Percentiles rank a stretch among this genome's conserved stretches.
phyloP scores from a whole-genome alignment of 1,140 invertebrate genomes.

The Drosophila nannoptera region DNA sequence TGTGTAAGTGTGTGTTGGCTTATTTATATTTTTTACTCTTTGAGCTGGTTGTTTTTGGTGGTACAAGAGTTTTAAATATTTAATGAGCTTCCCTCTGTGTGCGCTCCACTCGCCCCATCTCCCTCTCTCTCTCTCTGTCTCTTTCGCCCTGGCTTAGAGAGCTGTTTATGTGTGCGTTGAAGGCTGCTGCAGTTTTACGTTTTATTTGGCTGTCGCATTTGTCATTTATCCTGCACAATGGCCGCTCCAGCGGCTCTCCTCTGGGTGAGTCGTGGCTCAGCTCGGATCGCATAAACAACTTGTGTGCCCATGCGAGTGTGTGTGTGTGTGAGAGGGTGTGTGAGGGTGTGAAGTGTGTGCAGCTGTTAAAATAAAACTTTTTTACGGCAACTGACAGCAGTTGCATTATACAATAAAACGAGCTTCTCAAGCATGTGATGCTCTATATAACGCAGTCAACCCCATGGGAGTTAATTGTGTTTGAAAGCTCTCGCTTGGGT shows the following conservation, averaged over 20 bases:
- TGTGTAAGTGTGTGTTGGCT: constrained; percentile 11
- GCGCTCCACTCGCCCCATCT: neutral
- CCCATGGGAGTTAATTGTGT: no score
- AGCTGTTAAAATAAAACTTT: constrained; percentile 21
- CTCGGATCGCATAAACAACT: constrained; percentile 20
- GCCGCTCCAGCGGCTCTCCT: constrained; percentile 40
- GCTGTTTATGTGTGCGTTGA: constrained; percentile 31
- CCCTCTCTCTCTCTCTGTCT: neutral
- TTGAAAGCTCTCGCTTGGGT: no score
- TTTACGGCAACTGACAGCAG: constrained; percentile 7
- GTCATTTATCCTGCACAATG: constrained; percentile 30
- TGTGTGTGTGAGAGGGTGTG: no score
- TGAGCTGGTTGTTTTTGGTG: constrained; percentile 31
- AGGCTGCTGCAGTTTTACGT: constrained; percentile 29
- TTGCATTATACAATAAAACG: neutral
- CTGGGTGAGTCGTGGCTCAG: neutral
- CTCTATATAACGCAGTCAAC: neutral
- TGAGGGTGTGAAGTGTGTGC: no score
- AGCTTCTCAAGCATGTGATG: no score
- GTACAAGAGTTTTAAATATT: constrained; percentile 58
- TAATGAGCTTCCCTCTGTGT: constrained; percentile 38
- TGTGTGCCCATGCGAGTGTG: constrained; percentile 17
- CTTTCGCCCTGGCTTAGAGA: constrained; percentile 14
- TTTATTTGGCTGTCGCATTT: constrained; percentile 33
- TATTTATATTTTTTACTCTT: constrained; percentile 23